Percentiles rank a stretch among this genome's conserved stretches.
phyloP scores from a whole-genome alignment of 2,888 invertebrate genomes.

The Drosophila helvetica region DNA sequence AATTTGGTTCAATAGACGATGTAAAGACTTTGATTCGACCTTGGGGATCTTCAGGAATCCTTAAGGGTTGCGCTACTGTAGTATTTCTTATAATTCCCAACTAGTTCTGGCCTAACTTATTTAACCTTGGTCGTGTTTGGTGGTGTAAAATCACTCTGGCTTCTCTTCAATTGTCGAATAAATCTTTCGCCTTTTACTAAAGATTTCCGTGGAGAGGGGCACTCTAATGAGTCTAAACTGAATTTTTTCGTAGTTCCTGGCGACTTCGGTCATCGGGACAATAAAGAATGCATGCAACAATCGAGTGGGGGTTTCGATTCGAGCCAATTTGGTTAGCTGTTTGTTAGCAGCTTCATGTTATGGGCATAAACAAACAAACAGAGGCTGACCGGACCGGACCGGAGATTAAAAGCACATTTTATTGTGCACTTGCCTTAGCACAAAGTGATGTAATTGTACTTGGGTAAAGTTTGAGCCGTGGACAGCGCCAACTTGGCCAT shows the following conservation, averaged over 20 bases:
- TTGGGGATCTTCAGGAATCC: neutral
- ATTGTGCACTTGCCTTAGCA: slow-evolving; percentile 11
- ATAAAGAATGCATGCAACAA: slow-evolving; percentile 28
- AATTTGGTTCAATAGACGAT: too few species aligned
- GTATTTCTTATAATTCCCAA: slow-evolving; percentile 51
- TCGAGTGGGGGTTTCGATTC: neutral
- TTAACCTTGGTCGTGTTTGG: rapidly evolving
- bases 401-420: slow-evolving; percentile 22
- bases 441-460: slow-evolving; percentile 23
- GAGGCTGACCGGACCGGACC: slow-evolving; percentile 14
- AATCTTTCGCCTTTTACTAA: slow-evolving; percentile 83
- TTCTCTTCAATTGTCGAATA: slow-evolving; percentile 87
- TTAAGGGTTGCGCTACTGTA: neutral
- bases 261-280: slow-evolving; percentile 12
- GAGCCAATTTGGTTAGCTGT: neutral
- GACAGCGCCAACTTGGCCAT: slow-evolving; percentile 31
- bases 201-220: slow-evolving; percentile 42
- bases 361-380: slow-evolving; percentile 8
- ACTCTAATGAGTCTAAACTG: slow-evolving; percentile 83
- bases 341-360: slow-evolving; percentile 11
- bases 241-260: slow-evolving; percentile 43
- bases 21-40: neutral
- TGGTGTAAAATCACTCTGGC: slow-evolving; percentile 84
- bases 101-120: slow-evolving; percentile 12
- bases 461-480: neutral